Base-by-base conservation (phyloP, 2,888 invertebrate species). In the Dichetophora obliterata region DNA sequence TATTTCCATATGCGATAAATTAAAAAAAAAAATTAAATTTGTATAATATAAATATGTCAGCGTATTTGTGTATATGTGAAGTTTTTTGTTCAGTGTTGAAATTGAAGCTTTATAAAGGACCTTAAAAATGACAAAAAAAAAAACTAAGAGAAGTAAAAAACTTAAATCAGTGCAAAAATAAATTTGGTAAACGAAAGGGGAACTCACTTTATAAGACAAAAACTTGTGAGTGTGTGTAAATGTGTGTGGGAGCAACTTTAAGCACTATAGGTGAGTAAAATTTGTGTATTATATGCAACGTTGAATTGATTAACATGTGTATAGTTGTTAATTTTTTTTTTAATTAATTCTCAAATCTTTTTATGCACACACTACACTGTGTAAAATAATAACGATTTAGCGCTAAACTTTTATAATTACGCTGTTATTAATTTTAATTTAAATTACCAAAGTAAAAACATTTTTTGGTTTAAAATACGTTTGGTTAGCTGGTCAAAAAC, bases 311-410 rank as follows among this genome's bases (percentile, higher is more conserved):
- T 82, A 82, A 85, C 85, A 85, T 87, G 86, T 87, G 86, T 87
- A 86, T 85, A 85, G 84, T 86, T 86, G 86, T 85, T 87, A 82
- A 82, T 72, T 78, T 66, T 22, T 80, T 77, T 75, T 78, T 80
- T 75, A 76, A 76, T 78, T 76, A 76, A 79, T 74, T 78, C 82
- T 77, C 63, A 66, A 75, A 77, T 78, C 80, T 81, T 80, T 81
- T 50, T 57, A 75, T 81, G 86, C 84, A 87, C 86, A 87, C 87
- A 86, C 85, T 86, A 87, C 86, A 83, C 83, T 83, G 82, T 81
- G 52, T 61, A 81, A 78, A 79, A 77, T 59, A 54, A 43, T 22
- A 48, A 22, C 66, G 48, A 24, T 14, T 16, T 65, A 19, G 19
- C 31, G 22, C 11, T n/a, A 34, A 63, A 63, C 16, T 69, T 6